A percentile compares a stretch with the other conserved stretches of the same genome.
Conservation (phyloP, 2,797 vertebrate genomes). For the Sebastes glaucus region DNA sequence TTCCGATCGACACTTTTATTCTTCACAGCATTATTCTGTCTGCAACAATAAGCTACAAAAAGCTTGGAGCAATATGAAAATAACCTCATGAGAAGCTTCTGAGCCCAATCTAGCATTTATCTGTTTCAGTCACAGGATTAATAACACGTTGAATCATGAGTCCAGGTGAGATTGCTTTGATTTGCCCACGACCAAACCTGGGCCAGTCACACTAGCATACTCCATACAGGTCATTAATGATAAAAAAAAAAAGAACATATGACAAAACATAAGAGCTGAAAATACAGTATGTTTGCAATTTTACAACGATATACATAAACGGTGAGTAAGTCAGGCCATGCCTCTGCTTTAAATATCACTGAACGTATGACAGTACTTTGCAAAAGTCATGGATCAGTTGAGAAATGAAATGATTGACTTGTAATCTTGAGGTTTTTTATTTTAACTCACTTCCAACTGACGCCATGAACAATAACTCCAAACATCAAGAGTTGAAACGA, state of each 20-base stretch:
- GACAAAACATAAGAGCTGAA: slow-evolving; percentile 60
- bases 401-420: slow-evolving; percentile 67
- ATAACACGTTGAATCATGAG: slow-evolving; percentile 45
- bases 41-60: slow-evolving; percentile 76
- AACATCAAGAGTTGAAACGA: slow-evolving; percentile 2
- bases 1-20: slow-evolving; percentile 79
- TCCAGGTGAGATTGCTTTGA: slow-evolving; percentile 50
- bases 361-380: slow-evolving; percentile 36
- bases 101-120: slow-evolving; percentile 48
- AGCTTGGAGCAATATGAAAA: slow-evolving; percentile 75
- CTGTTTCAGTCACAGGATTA: slow-evolving; percentile 68
- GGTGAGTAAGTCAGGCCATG: slow-evolving; percentile 38
- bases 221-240: slow-evolving; percentile 52
- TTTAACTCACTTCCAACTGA: slow-evolving; percentile 22
- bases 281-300: slow-evolving; percentile 74
- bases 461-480: slow-evolving; percentile 26
- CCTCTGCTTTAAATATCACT: slow-evolving; percentile 51
- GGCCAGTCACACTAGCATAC: slow-evolving; percentile 39
- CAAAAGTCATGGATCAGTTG: slow-evolving; percentile 37
- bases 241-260: slow-evolving; percentile 27
- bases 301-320: slow-evolving; percentile 70
- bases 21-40: slow-evolving; percentile 74
- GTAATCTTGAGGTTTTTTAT: neutral
- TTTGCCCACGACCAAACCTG: slow-evolving; percentile 51
- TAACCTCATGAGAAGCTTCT: slow-evolving; percentile 66